Base-by-base conservation (phyloP, 1,140 invertebrate genomes). In the Atta texana region DNA sequence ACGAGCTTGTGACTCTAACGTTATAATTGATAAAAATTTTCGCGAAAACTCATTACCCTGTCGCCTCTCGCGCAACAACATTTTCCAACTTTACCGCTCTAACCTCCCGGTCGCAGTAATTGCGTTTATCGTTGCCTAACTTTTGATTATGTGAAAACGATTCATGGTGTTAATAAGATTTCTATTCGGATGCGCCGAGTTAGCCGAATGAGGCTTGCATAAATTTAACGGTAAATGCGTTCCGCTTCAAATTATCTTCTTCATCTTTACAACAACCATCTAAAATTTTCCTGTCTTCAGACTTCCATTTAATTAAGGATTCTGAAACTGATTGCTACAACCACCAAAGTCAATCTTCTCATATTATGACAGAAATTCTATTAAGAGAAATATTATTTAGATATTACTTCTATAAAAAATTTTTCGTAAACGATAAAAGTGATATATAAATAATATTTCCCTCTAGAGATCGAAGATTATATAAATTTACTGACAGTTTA, bases 111-210 rank as follows among this genome's bases (percentile, higher is more conserved):
- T 55, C 24, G 21, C 28, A 18, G 28, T 78, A 66, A 82, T 82
- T 49, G 78, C 66, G 66, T 82, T 82, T 82, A 69, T 24, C n/a
- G 61, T 66, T 66, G 18, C 44, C 39, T 31, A 82, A 82, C 69
- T 84, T 75, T 75, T 75, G 80, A 84, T 75, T 84, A 75, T 44
- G 69, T 74, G 80, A 24, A 61, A 82, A 82, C 55, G 53, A 82
- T 82, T 82, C 69, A 59, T 53, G 24, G 68, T 49, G 55, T 82
- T 82, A 82, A 82, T 74, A 82, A 74, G 69, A 24, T 82, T 74
- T 59, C 80, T 74, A n/a, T 34, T 81, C 53, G 66, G 39, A 57
- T 34, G 53, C 80, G 53, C 39, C 55, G 55, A 74, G 53, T 81
- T 81, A 81, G n/a, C 49, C 53, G 34, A 82, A 82, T 74, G 10